Evolutionary conservation across 1,140 invertebrate genomes (phyloP).

Genomic region (Brachionus angularis): DNA sequence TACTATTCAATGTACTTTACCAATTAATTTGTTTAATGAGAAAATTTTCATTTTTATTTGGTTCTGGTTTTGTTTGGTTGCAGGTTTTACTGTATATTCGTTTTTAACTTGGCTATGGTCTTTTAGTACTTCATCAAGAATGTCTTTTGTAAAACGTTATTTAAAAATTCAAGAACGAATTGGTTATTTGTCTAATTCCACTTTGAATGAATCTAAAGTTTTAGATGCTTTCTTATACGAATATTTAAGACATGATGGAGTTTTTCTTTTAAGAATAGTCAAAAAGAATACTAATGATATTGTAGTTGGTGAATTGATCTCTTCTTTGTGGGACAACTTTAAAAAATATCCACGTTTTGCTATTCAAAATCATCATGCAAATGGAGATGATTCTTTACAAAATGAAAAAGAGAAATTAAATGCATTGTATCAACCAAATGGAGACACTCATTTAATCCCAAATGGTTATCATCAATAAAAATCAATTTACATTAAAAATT

Average conservation of each 20-base stretch:
- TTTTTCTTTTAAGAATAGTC: slow-evolving; percentile 60
- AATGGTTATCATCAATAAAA: slow-evolving; percentile 14
- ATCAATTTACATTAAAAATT: background rate
- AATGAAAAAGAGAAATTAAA: slow-evolving; percentile 38
- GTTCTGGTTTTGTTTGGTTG: slow-evolving; percentile 32
- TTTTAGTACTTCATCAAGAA: slow-evolving; percentile 2
- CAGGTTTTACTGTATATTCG: slow-evolving; percentile 1
- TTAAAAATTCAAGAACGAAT: slow-evolving; percentile 24
- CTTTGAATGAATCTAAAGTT: slow-evolving; percentile 48
- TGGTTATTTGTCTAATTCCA: slow-evolving; percentile 14
- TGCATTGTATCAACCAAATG: slow-evolving; percentile 10
- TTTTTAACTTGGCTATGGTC: slow-evolving; percentile 14
- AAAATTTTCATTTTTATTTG: slow-evolving; percentile 45
- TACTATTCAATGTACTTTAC: slow-evolving; percentile 49
- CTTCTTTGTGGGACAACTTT: slow-evolving; percentile 55
- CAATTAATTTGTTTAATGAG: slow-evolving; percentile 48
- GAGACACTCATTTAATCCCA: background rate
- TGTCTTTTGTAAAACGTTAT: slow-evolving; percentile 34
- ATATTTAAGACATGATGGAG: slow-evolving; percentile 61
- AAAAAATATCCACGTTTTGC: slow-evolving; percentile 41
- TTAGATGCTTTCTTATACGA: slow-evolving; percentile 59
- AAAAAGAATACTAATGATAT: slow-evolving; percentile 62
- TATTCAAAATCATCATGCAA: slow-evolving; percentile 3
- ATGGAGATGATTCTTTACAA: background rate
- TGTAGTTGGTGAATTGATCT: slow-evolving; percentile 60